These are phyloP conservation scores for Penaeus vannamei DNA, from an alignment of 1,140 invertebrate species.

Conservation along the genomic window DNA sequence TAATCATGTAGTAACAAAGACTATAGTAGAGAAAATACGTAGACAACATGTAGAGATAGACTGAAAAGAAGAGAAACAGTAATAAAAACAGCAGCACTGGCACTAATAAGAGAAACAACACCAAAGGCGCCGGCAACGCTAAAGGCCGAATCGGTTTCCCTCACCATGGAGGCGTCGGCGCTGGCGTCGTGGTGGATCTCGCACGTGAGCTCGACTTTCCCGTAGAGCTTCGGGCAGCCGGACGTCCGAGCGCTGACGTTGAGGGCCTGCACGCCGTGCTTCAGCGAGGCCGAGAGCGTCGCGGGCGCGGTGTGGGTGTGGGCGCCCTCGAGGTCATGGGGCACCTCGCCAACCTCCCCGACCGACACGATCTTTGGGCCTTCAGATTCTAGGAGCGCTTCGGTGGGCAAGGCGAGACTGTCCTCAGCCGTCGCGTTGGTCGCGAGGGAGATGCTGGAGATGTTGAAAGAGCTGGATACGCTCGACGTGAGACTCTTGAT, in stretches of 20 bases:
- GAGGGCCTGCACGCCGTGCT: constrained; percentile 52
- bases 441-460: neutral
- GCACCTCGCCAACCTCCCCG: constrained; percentile 57
- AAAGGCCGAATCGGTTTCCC: neutral
- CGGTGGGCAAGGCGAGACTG: neutral
- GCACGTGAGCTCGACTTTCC: constrained; percentile 54
- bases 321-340: constrained; percentile 14
- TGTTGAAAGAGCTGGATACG: neutral
- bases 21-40: too few relatives aligned
- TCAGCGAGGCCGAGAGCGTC: constrained; percentile 23
- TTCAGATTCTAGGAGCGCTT: neutral
- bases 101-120: too few relatives aligned
- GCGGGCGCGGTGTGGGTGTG: neutral
- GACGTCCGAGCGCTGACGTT: constrained; percentile 54
- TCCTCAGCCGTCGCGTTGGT: neutral
- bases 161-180: constrained; percentile 35
- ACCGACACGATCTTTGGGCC: constrained; percentile 36
- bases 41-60: too few relatives aligned
- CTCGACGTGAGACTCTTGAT: constrained; percentile 38
- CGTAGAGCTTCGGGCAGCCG: constrained; percentile 56
- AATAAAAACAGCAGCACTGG: too few relatives aligned
- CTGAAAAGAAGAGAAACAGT: too few relatives aligned
- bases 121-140: neutral
- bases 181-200: constrained; percentile 36
- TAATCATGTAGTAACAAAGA: too few relatives aligned